phyloP scores from a whole-genome alignment of 2,797 vertebrate species.

The Malurus leucopterus region DNA sequence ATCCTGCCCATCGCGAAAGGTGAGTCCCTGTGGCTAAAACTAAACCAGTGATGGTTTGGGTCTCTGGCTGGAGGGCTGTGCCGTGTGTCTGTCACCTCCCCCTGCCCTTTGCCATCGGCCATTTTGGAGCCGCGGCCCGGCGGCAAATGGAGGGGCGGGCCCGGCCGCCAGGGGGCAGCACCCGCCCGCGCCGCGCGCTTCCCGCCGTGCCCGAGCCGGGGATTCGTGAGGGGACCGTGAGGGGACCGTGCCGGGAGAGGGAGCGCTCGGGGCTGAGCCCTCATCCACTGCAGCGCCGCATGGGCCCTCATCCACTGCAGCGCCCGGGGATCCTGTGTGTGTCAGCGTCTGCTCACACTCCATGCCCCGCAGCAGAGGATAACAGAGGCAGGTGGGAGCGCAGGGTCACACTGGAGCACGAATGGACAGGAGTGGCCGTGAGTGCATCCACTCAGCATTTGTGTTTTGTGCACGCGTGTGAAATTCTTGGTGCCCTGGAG shows the following conservation, averaged over 20 bases:
- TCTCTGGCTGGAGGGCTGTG: no score
- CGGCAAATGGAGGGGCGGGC: neutral
- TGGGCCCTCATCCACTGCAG: no score
- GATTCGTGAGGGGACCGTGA: accelerated
- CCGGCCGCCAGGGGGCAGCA: neutral
- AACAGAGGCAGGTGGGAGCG: accelerated
- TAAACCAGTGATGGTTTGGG: accelerated
- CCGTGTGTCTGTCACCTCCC: no score
- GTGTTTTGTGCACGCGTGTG: accelerated
- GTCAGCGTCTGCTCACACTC: accelerated
- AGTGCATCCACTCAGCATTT: accelerated
- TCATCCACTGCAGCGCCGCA: no score
- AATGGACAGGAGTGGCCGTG: neutral
- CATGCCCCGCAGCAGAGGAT: no score
- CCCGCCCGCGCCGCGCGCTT: accelerated
- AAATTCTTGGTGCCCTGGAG: accelerated
- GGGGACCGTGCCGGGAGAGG: accelerated
- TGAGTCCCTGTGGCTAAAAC: neutral
- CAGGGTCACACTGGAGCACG: accelerated
- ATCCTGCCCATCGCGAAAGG: accelerated
- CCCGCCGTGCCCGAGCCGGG: accelerated
- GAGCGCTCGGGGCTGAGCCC: neutral
- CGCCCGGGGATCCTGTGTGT: no score
- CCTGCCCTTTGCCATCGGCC: neutral
- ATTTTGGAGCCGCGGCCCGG: neutral